Evolutionary conservation across 2,888 invertebrate genomes (phyloP), one percentile per base, ranked within the genome.

Genomic region (Scaptomyza tumidula): DNA sequence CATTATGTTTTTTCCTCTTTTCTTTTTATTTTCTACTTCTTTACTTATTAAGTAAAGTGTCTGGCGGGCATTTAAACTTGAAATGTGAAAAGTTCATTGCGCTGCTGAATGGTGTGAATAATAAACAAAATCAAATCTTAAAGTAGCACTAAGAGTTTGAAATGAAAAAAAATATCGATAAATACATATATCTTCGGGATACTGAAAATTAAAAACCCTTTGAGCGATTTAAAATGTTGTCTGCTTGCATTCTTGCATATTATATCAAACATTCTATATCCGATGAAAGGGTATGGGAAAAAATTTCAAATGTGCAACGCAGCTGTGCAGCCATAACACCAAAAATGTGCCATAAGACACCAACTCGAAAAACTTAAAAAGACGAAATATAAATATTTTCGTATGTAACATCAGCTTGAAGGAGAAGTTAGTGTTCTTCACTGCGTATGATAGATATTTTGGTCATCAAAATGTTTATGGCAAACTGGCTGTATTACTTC

Each of bases 11-110:
- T 43, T 44, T 53, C 31, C 13, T 29, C 43, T 7, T 27, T 61
- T 48, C 33, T 46, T 39, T 57, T 13, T 41, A 37, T 27, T 53
- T 27, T 29, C 29, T 62, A 37, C 41, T 53, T 60, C 68, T 66
- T 69, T 71, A 62, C 78, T 72, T 88, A 87, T 87, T 88, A 88
- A 75, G 69, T 78, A 72, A 68, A 84, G 86, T 84, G 86, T 84
- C 88, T 84, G 81, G 73, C 81, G 75, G 84, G 49, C 71, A 72
- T 79, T 84, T 88, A 80, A 84, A 84, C 83, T 86, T 84, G 83
- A 83, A 87, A 80, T 78, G 53, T 50, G 63, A 70, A 80, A 86
- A 84, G 84, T 88, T 88, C 86, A 84, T 84, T 84, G 84, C 85
- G 88, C 88, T 70, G 68, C 84, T 70, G 68, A 67, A 68, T 66